Evolutionary conservation across 2,113 vertebrate species (phyloP), one percentile per base, ranked within the genome.

Genomic region (Datnioides undecimradiatus): DNA sequence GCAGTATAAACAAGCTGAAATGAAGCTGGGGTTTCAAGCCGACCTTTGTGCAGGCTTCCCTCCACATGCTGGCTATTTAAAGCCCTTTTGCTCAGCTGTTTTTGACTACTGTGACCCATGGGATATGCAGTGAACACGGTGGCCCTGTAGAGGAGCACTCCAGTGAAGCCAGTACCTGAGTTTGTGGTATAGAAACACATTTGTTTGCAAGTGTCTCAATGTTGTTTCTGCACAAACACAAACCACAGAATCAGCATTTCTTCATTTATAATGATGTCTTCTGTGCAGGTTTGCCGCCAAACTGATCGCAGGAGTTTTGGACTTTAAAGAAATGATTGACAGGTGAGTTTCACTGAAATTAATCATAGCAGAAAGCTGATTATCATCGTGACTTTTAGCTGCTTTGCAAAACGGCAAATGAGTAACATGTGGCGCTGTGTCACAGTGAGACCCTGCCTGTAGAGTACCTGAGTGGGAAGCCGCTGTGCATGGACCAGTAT

Each of bases 401-500:
- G 12, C 1, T 63, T 33, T 48, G 23, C 7, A 16, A 72, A 46
- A 60, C 29, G 23, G 6, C n/a, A 23, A 21, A 36, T 68, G 34
- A 21, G 13, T 84, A 64, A 83, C 45, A 21, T 29, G 19, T 19
- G 1, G 0, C 41, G 40, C 11, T 89, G 62, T 79, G 76, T 89
- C 62, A 6, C 87, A 99, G 98, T 36, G 94, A 98, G 72, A 96
- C 95, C 14, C 91, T 99, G 16, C 97, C 97, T 0, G 90, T 98
- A 49, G 97, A 99, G 86, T 94, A 96, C 83, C 82, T 99, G 75
- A 95, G 95, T 8, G 96, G 96, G 33, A 96, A 96, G 88, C 96
- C 96, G 0, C 95, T 99, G 51, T 99, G 98, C 73, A 99, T 99
- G 98, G 96, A 97, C 92, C 98, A 99, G 94, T 99, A 99, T 91